phyloP scores from a whole-genome alignment of 2,888 invertebrate genomes.

The Eupithecia abbreviata region DNA sequence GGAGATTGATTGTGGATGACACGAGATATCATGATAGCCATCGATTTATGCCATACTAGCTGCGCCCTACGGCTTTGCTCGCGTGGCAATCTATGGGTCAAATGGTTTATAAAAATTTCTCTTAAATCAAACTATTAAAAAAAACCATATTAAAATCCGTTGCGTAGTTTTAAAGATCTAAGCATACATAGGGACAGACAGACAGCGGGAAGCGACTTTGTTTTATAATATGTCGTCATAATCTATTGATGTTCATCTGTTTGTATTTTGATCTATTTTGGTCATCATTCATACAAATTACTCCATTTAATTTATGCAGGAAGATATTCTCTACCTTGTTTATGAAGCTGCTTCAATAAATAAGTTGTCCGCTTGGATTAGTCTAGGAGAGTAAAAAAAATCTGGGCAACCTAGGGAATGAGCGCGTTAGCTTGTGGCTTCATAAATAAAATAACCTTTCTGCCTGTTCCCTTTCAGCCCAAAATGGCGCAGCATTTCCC shows the following conservation, averaged over 20 bases:
- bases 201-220: no score
- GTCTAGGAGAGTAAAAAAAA: not conserved
- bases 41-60: no score
- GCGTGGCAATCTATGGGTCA: no score
- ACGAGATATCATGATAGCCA: constrained; percentile 5
- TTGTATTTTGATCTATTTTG: not conserved
- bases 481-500: constrained; percentile 13
- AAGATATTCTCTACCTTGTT: not conserved
- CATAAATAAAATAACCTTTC: constrained; percentile 13
- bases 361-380: not conserved
- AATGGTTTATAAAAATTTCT: no score
- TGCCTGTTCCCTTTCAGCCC: not conserved
- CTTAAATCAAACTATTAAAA: no score
- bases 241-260: constrained; percentile 8
- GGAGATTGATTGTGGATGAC: constrained; percentile 31
- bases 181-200: no score
- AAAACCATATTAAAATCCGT: no score
- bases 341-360: not conserved
- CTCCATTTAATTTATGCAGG: not conserved
- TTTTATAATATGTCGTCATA: constrained; percentile 4
- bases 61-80: no score
- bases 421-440: not conserved
- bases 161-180: no score
- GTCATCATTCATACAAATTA: not conserved
- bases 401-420: not conserved